phyloP scores from a whole-genome alignment of 1,140 invertebrate species.

The Apis laboriosa region DNA sequence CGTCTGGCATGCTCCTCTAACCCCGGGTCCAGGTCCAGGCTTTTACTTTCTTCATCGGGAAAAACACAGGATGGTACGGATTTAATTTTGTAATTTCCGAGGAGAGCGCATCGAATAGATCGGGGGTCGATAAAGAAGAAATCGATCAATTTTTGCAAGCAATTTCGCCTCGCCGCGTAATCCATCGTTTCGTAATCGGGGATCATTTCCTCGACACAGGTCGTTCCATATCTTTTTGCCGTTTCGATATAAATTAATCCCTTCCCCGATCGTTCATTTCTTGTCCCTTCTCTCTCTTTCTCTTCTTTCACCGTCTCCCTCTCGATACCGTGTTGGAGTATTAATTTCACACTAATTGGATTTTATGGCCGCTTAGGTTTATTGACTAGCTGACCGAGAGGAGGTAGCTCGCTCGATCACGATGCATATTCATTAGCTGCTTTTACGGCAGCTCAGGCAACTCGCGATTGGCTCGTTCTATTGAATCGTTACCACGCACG shows the following conservation, averaged over 20 bases:
- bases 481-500: slow-evolving; percentile 15
- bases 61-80: neutral
- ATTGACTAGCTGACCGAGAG: slow-evolving; percentile 66
- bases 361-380: slow-evolving; percentile 79
- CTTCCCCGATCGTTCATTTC: slow-evolving; percentile 3
- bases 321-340: slow-evolving; percentile 62
- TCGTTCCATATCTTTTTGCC: slow-evolving; percentile 39
- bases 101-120: neutral
- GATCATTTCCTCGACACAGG: slow-evolving; percentile 43
- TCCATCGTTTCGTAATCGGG: slow-evolving; percentile 27
- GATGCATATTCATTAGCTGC: slow-evolving; percentile 75
- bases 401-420: slow-evolving; percentile 50
- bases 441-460: slow-evolving; percentile 33
- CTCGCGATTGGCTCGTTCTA: slow-evolving; percentile 31
- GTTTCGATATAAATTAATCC: slow-evolving; percentile 58
- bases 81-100: slow-evolving; percentile 42
- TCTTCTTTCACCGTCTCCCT: neutral
- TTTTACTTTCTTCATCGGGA: neutral
- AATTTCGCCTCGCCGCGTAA: slow-evolving; percentile 7
- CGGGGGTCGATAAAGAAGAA: slow-evolving; percentile 41
- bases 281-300: neutral
- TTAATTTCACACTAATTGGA: slow-evolving; percentile 80
- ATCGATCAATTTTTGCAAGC: slow-evolving; percentile 30
- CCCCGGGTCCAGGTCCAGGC: neutral
- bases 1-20: neutral